Evolutionary conservation across 2,797 vertebrate species (phyloP).

Genomic region (Tarsius wallacei): DNA sequence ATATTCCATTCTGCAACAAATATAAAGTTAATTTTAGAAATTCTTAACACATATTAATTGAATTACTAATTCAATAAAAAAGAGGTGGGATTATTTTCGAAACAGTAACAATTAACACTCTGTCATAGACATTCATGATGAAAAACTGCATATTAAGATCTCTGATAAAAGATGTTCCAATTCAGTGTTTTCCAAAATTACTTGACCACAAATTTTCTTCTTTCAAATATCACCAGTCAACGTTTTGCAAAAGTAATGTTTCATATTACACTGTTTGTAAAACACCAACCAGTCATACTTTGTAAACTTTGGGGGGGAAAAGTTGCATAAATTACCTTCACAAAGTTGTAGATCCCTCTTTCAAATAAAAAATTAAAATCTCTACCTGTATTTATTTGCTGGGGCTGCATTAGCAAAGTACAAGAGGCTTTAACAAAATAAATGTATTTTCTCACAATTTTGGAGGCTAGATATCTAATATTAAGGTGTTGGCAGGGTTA

Average conservation of each 20-base stretch:
- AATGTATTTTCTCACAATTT: not conserved
- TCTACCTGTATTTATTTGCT: not conserved
- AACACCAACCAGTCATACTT: not conserved
- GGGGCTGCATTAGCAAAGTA: not conserved
- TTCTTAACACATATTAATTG: not conserved
- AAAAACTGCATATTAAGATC: not conserved
- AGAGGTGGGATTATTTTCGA: not conserved
- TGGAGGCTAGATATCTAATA: not conserved
- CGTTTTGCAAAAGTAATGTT: not conserved
- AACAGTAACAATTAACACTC: not conserved
- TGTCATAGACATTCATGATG: not conserved
- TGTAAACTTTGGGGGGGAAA: not conserved
- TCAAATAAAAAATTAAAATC: not conserved
- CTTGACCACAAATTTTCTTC: not conserved
- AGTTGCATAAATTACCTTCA: not conserved
- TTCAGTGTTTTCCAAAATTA: conserved; percentile 18
- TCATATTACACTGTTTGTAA: not conserved
- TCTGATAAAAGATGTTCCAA: not conserved
- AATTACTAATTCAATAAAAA: not conserved
- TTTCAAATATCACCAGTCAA: not conserved
- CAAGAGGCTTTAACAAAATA: not conserved
- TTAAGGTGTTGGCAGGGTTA: not conserved
- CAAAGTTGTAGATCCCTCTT: not conserved
- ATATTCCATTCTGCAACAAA: not conserved
- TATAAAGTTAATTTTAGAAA: not conserved